A percentile compares a stretch with the other conserved stretches of the same genome.
Evolutionary conservation across 2,888 invertebrate species (phyloP).

Genomic region (Cryptocephalus primarius): DNA sequence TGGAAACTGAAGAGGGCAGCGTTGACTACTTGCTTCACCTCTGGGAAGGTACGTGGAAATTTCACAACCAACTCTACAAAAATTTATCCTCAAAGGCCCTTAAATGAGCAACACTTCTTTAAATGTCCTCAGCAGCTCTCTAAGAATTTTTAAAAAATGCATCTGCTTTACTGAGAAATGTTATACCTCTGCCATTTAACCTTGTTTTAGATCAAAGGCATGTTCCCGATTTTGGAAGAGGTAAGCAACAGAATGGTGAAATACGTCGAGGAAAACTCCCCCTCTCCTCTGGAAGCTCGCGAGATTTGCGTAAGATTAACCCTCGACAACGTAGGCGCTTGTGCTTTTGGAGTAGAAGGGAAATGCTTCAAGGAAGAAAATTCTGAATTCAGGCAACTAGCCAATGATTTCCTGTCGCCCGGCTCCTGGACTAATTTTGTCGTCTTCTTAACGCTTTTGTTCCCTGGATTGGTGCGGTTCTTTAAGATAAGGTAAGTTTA

Average conservation of each 20-base stretch:
- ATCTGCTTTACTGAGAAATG: no score
- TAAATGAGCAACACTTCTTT: no score
- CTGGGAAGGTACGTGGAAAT: constrained; percentile 31
- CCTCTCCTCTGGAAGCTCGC: constrained; percentile 30
- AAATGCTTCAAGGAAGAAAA: constrained; percentile 28
- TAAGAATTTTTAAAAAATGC: no score
- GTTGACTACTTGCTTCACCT: constrained; percentile 41
- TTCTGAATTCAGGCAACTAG: constrained; percentile 21
- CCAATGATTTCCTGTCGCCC: constrained; percentile 13
- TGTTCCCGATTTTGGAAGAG: constrained; percentile 38
- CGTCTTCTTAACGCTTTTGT: not conserved
- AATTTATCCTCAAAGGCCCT: no score
- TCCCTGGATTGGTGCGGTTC: not conserved
- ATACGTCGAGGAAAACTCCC: constrained; percentile 29
- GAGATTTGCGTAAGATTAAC: constrained; percentile 25
- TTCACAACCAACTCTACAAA: no score
- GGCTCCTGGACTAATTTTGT: not conserved
- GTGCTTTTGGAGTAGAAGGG: constrained; percentile 38
- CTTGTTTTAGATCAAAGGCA: constrained; percentile 34
- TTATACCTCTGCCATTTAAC: no score
- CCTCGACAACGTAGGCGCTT: constrained; percentile 36
- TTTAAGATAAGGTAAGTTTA: not conserved
- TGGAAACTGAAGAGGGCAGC: constrained; percentile 41
- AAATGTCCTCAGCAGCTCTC: no score
- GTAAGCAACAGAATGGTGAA: constrained; percentile 35